These are phyloP conservation scores for Amblyjoppa fuscipennis DNA, from an alignment of 2,888 invertebrate genomes.

Conservation along the genomic window DNA sequence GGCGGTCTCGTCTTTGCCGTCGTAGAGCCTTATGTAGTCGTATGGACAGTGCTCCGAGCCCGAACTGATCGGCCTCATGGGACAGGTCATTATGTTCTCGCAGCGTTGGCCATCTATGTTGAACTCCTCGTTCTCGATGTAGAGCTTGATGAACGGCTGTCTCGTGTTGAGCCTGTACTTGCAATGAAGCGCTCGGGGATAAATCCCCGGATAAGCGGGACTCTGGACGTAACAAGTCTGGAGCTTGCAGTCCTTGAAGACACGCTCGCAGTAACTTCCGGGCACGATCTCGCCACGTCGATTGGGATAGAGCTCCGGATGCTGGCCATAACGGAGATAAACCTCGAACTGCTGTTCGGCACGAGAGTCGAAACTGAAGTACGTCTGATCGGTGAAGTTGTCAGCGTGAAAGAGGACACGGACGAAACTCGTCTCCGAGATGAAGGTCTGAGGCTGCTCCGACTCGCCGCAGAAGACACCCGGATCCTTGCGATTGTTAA, in stretches of 20 bases:
- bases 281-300: constrained; percentile 95
- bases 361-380: constrained; percentile 94
- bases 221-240: constrained; percentile 98
- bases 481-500: constrained; percentile 94
- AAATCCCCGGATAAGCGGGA: constrained; percentile 96
- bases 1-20: constrained; percentile 94
- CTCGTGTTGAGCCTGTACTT: constrained; percentile 95
- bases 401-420: constrained; percentile 96
- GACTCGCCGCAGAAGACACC: constrained; percentile 97
- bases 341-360: constrained; percentile 97
- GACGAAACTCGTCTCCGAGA: constrained; percentile 97
- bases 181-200: constrained; percentile 96
- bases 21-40: constrained; percentile 95
- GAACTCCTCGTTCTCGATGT: constrained; percentile 97
- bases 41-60: constrained; percentile 95
- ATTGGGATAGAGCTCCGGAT: constrained; percentile 96
- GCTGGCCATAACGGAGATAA: constrained; percentile 96
- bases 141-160: constrained; percentile 95
- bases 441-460: constrained; percentile 97
- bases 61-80: constrained; percentile 95
- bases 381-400: constrained; percentile 97
- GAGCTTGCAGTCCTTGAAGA: constrained; percentile 94
- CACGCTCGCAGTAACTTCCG: constrained; percentile 95
- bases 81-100: constrained; percentile 97
- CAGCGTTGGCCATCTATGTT: constrained; percentile 97